Percentiles rank a stretch among this genome's conserved stretches.
These are phyloP conservation scores for Malurus elegans DNA, from an alignment of 2,113 vertebrate species.

Conservation along the genomic window DNA sequence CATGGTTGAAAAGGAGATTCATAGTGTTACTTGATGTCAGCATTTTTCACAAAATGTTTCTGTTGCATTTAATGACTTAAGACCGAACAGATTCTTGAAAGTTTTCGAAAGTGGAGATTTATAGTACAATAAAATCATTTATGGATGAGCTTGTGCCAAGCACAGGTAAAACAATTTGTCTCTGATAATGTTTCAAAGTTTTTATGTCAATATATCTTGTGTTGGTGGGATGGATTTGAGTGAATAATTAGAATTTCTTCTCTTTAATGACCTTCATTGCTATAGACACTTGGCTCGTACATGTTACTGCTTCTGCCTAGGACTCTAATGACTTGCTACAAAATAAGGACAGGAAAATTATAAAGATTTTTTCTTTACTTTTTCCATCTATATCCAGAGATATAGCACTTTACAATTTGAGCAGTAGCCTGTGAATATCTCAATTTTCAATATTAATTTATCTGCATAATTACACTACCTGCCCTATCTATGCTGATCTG, in stretches of 20 bases:
- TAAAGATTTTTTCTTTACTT: not conserved
- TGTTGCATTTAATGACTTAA: not conserved
- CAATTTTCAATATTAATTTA: not conserved
- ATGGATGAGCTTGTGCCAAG: not conserved
- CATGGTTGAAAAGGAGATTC: not conserved
- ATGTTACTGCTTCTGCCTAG: not conserved
- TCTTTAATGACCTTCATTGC: not conserved
- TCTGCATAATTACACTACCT: not conserved
- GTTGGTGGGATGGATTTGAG: not conserved
- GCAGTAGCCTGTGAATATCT: not conserved
- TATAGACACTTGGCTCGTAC: not conserved
- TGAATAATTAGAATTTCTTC: not conserved
- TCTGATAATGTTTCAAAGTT: not conserved
- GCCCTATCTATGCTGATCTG: not conserved
- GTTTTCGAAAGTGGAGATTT: not conserved
- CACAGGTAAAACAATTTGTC: not conserved
- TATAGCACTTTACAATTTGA: not conserved
- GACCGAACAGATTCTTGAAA: not conserved
- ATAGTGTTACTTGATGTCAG: not conserved
- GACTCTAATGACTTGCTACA: not conserved
- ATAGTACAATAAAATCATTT: not conserved
- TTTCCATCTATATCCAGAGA: fast-evolving
- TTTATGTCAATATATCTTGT: not conserved
- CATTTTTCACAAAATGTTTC: not conserved
- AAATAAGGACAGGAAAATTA: not conserved